Conservation (phyloP, 2,888 invertebrate genomes). For the Antheraea assamensis region DNA sequence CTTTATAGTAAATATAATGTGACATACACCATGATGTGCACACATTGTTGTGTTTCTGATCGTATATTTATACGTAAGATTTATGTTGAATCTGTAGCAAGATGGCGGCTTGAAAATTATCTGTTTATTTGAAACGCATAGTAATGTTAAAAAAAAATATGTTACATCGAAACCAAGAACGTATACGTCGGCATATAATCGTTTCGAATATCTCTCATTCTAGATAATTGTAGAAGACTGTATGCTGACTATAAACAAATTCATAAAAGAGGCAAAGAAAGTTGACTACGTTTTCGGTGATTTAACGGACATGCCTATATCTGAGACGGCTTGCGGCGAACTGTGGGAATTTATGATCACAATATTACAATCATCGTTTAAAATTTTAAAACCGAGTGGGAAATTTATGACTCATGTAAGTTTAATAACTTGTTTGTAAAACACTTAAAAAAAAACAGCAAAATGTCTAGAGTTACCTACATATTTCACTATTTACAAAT, state of each 20-base stretch:
- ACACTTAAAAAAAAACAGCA: not conserved
- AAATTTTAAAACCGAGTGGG: constrained; percentile 90
- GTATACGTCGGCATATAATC: not conserved
- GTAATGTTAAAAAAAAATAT: too few relatives aligned
- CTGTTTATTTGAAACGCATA: too few relatives aligned
- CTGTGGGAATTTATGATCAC: constrained; percentile 94
- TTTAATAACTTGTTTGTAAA: constrained; percentile 29
- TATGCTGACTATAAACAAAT: constrained; percentile 90
- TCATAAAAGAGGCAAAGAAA: constrained; percentile 88
- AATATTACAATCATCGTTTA: constrained; percentile 90
- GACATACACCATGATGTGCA: too few relatives aligned
- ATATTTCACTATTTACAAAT: not conserved
- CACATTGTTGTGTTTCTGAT: too few relatives aligned
- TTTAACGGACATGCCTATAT: constrained; percentile 95
- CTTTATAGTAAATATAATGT: too few relatives aligned
- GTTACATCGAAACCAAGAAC: not conserved
- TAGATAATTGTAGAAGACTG: constrained; percentile 96
- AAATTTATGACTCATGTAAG: constrained; percentile 95
- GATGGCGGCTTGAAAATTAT: too few relatives aligned
- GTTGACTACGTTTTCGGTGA: constrained; percentile 97
- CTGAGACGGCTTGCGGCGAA: constrained; percentile 90
- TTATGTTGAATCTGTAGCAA: too few relatives aligned
- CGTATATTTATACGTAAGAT: too few relatives aligned
- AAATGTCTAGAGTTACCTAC: not conserved
- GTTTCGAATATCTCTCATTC: constrained; percentile 14